Evolutionary conservation across 2,888 invertebrate species (phyloP), one percentile per base, ranked within the genome.

Genomic region (Spisula solida): DNA sequence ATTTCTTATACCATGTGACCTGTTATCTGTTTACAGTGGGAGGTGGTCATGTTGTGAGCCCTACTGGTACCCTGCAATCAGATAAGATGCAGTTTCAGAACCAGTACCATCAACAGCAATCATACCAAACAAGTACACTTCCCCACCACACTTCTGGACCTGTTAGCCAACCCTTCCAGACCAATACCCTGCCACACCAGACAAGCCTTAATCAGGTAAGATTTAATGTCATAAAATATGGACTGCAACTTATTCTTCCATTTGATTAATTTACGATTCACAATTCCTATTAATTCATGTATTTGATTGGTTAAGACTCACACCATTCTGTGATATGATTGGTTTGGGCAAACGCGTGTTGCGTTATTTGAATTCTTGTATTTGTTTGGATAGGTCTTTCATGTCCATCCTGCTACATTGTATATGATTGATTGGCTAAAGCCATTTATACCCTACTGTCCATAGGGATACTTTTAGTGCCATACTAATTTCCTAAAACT

Each of bases 81-180:
- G 91, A 93, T 18, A 92, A 90, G 85, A 90, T 91, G 90, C 93
- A 92, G 85, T 91, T 91, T 81, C 91, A 91, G 66, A 92, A 87
- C 20, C 91, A 91, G 81, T 90, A 92, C 70, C 90, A 90, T 80
- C 86, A 86, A 55, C 82, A 86, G 20, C 83, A 83, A 78, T 41
- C 90, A 34, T 92, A 92, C 84, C 94, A 94, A 56, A 88, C 87
- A 0, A 83, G 31, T 34, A 90, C 90, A n/a, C 75, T 90, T 29
- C 92, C 90, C 70, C 88, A 90, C 89, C 66, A 84, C 86, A 55
- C 92, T 16, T 79, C 79, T 56, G 51, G n/a, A 29, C 88, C 81
- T 29, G 82, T 82, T 56, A 88, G 82, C 34, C 81, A 79, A 48
- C 60, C 48, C n/a, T 88, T 79, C 70, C 66, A 75, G 66, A 80